These are phyloP conservation scores for Apamea epomidion DNA, from an alignment of 2,888 invertebrate genomes.

Conservation along the genomic window DNA sequence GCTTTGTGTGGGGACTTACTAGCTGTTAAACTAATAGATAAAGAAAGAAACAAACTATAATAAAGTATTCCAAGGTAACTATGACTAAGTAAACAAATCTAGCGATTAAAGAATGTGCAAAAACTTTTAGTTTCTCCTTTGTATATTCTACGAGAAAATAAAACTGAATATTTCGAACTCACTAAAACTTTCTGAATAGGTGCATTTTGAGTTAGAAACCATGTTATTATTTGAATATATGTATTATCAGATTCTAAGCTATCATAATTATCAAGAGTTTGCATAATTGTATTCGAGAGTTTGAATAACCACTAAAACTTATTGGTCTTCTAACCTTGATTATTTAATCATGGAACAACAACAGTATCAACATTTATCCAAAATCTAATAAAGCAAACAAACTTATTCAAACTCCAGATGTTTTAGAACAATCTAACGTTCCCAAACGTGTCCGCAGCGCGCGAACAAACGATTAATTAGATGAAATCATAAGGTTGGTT, in stretches of 20 bases:
- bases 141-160: constrained; percentile 28
- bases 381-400: constrained; percentile 24
- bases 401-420: constrained; percentile 6
- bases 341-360: not conserved
- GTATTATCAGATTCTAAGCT: not conserved
- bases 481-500: constrained; percentile 68
- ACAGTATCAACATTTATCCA: constrained; percentile 1
- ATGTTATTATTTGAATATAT: not conserved
- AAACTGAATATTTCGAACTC: constrained; percentile 3
- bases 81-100: constrained; percentile 9
- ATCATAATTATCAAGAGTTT: not conserved
- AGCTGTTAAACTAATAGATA: not conserved
- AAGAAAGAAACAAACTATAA: not conserved
- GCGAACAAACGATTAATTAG: constrained; percentile 64
- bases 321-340: not conserved
- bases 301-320: not conserved
- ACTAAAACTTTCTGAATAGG: not conserved
- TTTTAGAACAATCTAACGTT: constrained; percentile 24
- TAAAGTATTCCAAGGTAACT: not conserved
- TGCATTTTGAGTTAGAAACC: not conserved
- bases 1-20: not conserved
- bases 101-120: constrained; percentile 3
- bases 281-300: not conserved
- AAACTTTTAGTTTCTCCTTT: constrained; percentile 18
- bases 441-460: constrained; percentile 22